Evolutionary conservation across 2,113 vertebrate genomes (phyloP).

Genomic region (Aphelocoma coerulescens): DNA sequence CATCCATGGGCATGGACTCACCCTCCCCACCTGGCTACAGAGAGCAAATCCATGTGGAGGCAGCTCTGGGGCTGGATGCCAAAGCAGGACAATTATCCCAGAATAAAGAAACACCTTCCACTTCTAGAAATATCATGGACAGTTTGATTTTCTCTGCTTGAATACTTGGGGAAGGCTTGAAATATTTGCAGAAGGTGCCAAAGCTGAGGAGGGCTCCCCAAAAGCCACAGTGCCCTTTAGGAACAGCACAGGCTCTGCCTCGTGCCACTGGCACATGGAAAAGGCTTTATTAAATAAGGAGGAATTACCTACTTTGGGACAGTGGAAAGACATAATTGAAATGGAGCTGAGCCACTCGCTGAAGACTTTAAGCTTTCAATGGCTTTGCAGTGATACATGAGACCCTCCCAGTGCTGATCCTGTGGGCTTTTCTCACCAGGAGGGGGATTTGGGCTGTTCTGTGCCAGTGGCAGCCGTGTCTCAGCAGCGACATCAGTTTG

Average conservation of each 20-base stretch:
- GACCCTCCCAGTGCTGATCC: background rate
- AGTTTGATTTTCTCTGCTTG: background rate
- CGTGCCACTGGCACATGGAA: fast-evolving
- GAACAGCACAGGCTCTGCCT: background rate
- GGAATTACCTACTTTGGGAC: background rate
- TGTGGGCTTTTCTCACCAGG: background rate
- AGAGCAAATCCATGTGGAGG: background rate
- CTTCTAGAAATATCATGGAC: background rate
- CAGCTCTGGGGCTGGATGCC: background rate
- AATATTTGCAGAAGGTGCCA: background rate
- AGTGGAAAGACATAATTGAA: background rate
- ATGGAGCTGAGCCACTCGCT: background rate
- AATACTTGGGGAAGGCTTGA: background rate
- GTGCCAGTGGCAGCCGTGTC: background rate
- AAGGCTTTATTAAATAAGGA: background rate
- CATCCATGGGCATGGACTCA: fast-evolving
- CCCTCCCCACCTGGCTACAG: background rate
- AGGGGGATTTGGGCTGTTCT: background rate
- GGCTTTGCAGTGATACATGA: background rate
- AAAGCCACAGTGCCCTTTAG: background rate
- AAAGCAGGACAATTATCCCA: background rate
- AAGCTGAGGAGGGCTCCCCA: background rate
- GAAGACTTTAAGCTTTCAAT: background rate
- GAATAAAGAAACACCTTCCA: background rate
- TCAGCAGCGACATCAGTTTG: background rate